phyloP scores from a whole-genome alignment of 2,113 vertebrate species.

The Hydropotes inermis region DNA sequence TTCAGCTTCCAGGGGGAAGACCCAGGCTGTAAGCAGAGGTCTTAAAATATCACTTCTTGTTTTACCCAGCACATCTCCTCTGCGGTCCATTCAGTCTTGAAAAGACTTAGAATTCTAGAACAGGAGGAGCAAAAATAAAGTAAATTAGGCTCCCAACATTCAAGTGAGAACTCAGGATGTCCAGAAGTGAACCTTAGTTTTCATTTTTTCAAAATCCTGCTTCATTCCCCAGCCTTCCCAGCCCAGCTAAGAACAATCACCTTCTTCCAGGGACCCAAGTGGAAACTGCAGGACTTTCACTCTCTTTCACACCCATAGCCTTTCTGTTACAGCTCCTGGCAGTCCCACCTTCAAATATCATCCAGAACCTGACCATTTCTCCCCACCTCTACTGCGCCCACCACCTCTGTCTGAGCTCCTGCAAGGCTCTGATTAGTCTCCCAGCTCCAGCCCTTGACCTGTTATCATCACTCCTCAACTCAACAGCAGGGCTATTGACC shows the following conservation, averaged over 20 bases:
- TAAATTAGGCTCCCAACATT: background rate
- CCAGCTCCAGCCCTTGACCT: background rate
- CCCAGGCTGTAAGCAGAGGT: background rate
- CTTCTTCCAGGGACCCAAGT: background rate
- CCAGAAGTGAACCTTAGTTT: background rate
- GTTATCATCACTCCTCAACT: background rate
- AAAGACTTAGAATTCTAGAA: background rate
- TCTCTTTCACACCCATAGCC: background rate
- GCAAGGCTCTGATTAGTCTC: background rate
- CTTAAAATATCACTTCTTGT: background rate
- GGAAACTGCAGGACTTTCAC: background rate
- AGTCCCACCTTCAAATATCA: no score
- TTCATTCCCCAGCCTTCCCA: background rate
- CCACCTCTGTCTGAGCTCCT: background rate
- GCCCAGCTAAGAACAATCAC: no score
- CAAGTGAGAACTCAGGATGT: background rate
- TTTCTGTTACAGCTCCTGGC: background rate
- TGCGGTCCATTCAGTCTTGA: accelerated
- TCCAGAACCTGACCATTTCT: background rate
- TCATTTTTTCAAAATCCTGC: background rate
- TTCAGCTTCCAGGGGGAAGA: background rate
- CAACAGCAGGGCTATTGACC: accelerated
- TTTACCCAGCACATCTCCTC: background rate
- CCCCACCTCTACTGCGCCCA: accelerated
- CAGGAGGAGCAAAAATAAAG: background rate